Evolutionary conservation across 2,797 vertebrate genomes (phyloP).

Genomic region (Halcyon badia): DNA sequence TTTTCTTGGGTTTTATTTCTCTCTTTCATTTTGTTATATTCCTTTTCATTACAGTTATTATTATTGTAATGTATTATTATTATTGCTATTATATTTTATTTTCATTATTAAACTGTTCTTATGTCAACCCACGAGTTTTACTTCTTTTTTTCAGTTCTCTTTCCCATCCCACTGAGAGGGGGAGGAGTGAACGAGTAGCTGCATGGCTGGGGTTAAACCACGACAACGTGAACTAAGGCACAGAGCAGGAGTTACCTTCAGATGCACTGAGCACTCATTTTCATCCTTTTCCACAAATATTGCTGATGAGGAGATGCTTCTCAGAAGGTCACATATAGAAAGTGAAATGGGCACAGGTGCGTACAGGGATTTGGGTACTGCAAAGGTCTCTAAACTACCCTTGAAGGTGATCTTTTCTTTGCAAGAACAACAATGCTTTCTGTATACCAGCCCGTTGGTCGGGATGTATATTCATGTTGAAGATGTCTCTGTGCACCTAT

Average conservation of each 20-base stretch:
- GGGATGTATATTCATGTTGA: neutral
- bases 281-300: neutral
- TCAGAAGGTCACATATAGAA: neutral
- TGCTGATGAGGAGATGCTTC: neutral
- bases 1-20: neutral
- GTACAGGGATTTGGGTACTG: neutral
- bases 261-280: neutral
- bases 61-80: neutral
- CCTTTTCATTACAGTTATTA: neutral
- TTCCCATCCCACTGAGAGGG: neutral
- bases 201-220: neutral
- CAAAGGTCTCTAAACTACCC: neutral
- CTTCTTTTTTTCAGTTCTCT: neutral
- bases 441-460: neutral
- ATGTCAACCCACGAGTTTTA: neutral
- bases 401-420: neutral
- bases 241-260: neutral
- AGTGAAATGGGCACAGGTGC: neutral
- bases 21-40: neutral
- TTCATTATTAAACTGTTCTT: neutral
- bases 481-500: neutral
- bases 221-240: neutral
- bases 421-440: rapidly evolving
- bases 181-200: neutral
- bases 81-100: neutral